Evolutionary conservation across 2,888 invertebrate genomes (phyloP), one percentile per base, ranked within the genome.

Genomic region (Siphlonurus alternatus): DNA sequence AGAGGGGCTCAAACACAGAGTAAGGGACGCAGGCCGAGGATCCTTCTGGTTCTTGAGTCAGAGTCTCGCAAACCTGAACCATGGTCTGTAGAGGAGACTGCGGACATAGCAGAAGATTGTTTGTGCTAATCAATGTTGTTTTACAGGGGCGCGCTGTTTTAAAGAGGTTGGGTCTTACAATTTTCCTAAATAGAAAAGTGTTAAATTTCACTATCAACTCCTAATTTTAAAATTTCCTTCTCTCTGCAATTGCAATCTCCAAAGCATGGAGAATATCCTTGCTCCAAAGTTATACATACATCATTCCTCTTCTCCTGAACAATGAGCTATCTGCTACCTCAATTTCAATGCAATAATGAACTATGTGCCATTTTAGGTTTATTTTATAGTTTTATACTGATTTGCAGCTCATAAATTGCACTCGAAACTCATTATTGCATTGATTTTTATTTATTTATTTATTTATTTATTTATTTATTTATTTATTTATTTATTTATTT

Each of bases 41-140:
- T 1, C 92, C 92, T 65, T 91, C 91, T 0, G 90, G 87, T 71
- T 92, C 91, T 67, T 87, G 85, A 0, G 90, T 89, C 63, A 91
- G 76, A 0, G 89, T 80, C 72, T 92, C 89, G 73, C 92, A 93
- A 22, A 91, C 78, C 67, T 87, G 78, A 59, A 84, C 83, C 88
- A 92, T 88, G 0, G 90, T 87, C 71, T 87, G 84, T 1, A 85
- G 84, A 19, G 90, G 77, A 70, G 82, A 85, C 85, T 89, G 75
- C 1, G 74, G 72, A 64, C 65, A 61, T 62, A 53, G n/a, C n/a
- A n/a, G n/a, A n/a, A n/a, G n/a, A n/a, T n/a, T n/a, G 3, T 60
- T 59, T 19, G 5, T 18, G 51, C 20, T 25, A 18, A 7, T 22
- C 53, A 64, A 7, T 2, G 23, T 1, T 23, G 23, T 2, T 25